Evolutionary conservation across 2,113 vertebrate species (phyloP), one percentile per base, ranked within the genome.

Genomic region (Ailurus styani): DNA sequence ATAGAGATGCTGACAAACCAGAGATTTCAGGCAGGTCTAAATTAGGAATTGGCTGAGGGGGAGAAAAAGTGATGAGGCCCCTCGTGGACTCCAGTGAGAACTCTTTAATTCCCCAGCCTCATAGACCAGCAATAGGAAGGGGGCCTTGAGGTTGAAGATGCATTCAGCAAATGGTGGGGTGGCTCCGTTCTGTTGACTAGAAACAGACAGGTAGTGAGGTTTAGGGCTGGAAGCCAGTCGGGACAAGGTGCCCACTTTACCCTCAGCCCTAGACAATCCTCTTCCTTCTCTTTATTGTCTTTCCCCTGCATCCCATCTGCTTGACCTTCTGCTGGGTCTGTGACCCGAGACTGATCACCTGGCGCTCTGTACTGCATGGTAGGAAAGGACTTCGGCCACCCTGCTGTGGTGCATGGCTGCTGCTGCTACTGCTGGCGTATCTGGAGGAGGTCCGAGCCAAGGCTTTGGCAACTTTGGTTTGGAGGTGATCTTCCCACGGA

Each of bases 1-100:
- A 90, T 37, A 79, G 83, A 96, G 78, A 94, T 70, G 72, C 91
- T 89, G 77, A 96, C 77, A 77, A 52, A 37, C 21, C 25, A 25
- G 9, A 90, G 87, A 52, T 55, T 62, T 40, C 15, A 77, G 87
- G 34, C 25, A 62, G 86, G 37, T 64, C 79, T 45, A 45, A 87
- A 93, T 40, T 84, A 89, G 90, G 93, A 88, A 47, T 23, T 50
- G 34, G 62, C 47, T 55, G 23, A 60, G 37, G 47, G 25, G 4
- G 1, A 34, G 21, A 45, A 40, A 54, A 13, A 17, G n/a, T 40
- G 23, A 50, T 3, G 64, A 57, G 20, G 23, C 2, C 21, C 42
- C 54, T 78, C 34, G 23, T 29, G n/a, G 87, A 47, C 68, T 91
- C 82, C 83, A 83, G 54, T 60, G 83, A 88, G 89, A 92, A 68